Evolutionary conservation across 1,140 invertebrate genomes (phyloP), one percentile per base, ranked within the genome.

Genomic region (Pissodes strobi): DNA sequence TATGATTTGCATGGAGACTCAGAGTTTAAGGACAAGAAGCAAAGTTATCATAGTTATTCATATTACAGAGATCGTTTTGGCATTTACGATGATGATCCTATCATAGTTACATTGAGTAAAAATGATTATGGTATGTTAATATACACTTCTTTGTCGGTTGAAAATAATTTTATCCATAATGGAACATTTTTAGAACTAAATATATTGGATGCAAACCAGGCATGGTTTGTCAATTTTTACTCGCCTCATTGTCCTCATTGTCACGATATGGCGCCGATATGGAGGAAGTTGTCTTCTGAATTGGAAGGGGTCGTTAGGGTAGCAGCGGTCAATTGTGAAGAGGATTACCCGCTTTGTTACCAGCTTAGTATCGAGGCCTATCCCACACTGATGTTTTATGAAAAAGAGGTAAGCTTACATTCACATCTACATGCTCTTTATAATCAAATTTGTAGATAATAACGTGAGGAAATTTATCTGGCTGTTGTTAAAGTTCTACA

Each of bases 171-270:
- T 56, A 52, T 25, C 12, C 5, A 23, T 41, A 10, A 43, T 13
- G 34, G 3, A 6, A 9, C 15, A 13, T 13, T 48, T 45, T 37
- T 38, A 37, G 23, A 15, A 13, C 5, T 76, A 18, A 77, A 76
- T 58, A 61, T 77, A 27, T 43, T 74, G 55, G 77, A 77, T 60
- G 86, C 84, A 25, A 83, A 85, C 57, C 87, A 82, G 81, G 79
- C 88, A 15, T 92, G 92, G 89, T 92, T 94, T 77, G 83, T 94
- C 27, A 94, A 94, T 77, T 94, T 91, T 75, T 94, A 94, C 78
- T 93, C 91, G 2, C 89, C 91, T 8, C 87, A 88, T 72, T 94
- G 93, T 74, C 87, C 87, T 37, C 91, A 93, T 68, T 95, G 92
- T 76, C 92, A 93, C 77, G 81, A 86, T 39, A 79, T 94, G 59